Percentiles rank a stretch among this genome's conserved stretches.
These are phyloP conservation scores for Drosophila paracracens DNA, from an alignment of 2,888 invertebrate genomes.

Conservation along the genomic window DNA sequence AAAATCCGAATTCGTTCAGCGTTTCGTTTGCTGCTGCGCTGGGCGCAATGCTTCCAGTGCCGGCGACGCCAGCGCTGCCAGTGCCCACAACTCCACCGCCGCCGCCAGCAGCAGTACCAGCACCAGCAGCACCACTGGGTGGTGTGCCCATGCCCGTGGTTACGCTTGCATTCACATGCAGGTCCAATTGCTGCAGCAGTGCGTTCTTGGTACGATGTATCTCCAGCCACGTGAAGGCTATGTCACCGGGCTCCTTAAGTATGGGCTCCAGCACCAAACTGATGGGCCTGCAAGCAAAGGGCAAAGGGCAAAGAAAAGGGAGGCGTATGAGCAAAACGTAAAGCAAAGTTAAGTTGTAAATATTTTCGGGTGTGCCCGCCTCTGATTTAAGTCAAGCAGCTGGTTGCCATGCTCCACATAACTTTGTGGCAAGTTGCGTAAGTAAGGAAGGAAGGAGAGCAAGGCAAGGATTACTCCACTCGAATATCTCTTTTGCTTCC, in stretches of 20 bases:
- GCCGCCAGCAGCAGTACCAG: constrained; percentile 39
- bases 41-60: constrained; percentile 37
- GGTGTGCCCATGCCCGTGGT: constrained; percentile 68
- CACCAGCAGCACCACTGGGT: constrained; percentile 29
- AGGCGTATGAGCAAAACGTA: constrained; percentile 13
- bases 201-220: constrained; percentile 88
- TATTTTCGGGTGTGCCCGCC: constrained; percentile 34
- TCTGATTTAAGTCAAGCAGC: constrained; percentile 33
- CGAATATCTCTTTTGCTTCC: constrained; percentile 32
- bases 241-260: constrained; percentile 90
- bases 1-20: constrained; percentile 85
- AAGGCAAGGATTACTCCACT: constrained; percentile 30
- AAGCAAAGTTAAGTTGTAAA: constrained; percentile 60
- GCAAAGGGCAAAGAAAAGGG: neutral
- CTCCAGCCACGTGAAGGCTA: constrained; percentile 92
- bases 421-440: constrained; percentile 55
- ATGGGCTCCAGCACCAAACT: constrained; percentile 89
- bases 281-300: constrained; percentile 85
- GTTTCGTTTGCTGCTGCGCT: constrained; percentile 82
- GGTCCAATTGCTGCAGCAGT: constrained; percentile 87
- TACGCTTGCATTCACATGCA: constrained; percentile 82
- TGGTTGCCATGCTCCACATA: constrained; percentile 61
- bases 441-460: neutral
- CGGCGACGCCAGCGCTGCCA: constrained; percentile 57
- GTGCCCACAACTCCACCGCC: constrained; percentile 50